Base-by-base conservation (phyloP, 2,113 vertebrate species). In the Hiodon tergisus region DNA sequence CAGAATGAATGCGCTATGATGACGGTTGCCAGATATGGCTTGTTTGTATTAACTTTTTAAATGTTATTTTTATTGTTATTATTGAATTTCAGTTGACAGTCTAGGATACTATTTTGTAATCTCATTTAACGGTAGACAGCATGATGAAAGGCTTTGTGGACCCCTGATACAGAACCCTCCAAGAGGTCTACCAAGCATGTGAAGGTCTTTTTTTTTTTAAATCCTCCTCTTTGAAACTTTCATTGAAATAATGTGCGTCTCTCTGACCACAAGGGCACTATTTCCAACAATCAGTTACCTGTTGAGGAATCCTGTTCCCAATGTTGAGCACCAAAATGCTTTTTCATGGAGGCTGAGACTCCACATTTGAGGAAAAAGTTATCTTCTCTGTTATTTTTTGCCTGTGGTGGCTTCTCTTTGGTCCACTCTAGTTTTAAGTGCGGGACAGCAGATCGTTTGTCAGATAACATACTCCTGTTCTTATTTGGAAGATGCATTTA, bases 21-120 rank as follows among this genome's bases (percentile, higher is more conserved):
- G 4, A 16, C 47, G 31, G 2, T 52, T n/a, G 7, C 58, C 55
- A 47, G 14, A 13, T 16, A 16, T 31, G 54, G 31, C 46, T 55
- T 31, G 54, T 16, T 48, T 60, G 55, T 60, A 59, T 54, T 7
- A 4, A n/a, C n/a, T 57, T 31, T 31, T 31, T 31, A 31, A 60
- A 53, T 48, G 46, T 3, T 9, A 62, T 72, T 72, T 72, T 31
- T 73, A n/a, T n/a, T n/a, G 58, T 62, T 59, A 3, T 60, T 72
- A 46, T 61, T 73, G 47, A 60, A 62, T 60, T 59, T 62, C 46
- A 8, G 14, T 17, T 73, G 47, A 63, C 59, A 47, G 61, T 62
- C 47, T 16, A 61, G 71, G 71, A 73, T 16, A 31, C 47, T 62
- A 10, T 31, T 73, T 59, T 73, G 71, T 73, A 73, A 73, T 73